Base-by-base conservation (phyloP, 2,113 vertebrate genomes). In the Ailuropoda melanoleuca region DNA sequence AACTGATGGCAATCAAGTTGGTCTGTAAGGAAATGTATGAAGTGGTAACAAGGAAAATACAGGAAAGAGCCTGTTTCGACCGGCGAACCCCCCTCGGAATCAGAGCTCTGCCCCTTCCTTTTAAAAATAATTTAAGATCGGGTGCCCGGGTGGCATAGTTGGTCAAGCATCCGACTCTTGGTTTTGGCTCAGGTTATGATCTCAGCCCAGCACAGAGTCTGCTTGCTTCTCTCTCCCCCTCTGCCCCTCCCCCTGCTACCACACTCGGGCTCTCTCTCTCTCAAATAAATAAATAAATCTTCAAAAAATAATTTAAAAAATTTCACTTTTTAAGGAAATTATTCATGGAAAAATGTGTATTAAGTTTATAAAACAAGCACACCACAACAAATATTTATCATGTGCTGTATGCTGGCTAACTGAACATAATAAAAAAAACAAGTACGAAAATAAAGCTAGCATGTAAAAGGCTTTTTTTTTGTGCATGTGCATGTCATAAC, bases 401-500 rank as follows among this genome's bases (percentile, higher is more conserved):
- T 64, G 62, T 34, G 34, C 29, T 64, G 15, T 64, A 64, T 34
- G 29, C 29, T 64, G 62, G 62, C 29, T 34, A 31, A 64, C 13
- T 34, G 29, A 64, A 34, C 14, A 15, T 64, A 64, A 64, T 15
- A 7, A 31, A 34, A 43, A 70, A 55, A 92, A 84, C 43, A 93
- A 53, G 6, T 83, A 29, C 29, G 89, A 89, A 93, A 93, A 50
- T 91, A 95, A 86, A 82, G 78, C 88, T 55, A 93, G 18, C 66
- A 87, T 50, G 58, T 70, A 93, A 86, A 94, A 55, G 21, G 1
- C 5, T 3, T 88, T 60, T 77, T 43, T 46, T 21, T 62, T 88
- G 13, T 91, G 70, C 4, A 4, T 46, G 13, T 75, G 26, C 43
- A 48, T 83, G n/a, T 87, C 68, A 34, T 96, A 88, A 86, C 77